Conservation (phyloP, 2,888 invertebrate genomes). For the Bellardia pandia region DNA sequence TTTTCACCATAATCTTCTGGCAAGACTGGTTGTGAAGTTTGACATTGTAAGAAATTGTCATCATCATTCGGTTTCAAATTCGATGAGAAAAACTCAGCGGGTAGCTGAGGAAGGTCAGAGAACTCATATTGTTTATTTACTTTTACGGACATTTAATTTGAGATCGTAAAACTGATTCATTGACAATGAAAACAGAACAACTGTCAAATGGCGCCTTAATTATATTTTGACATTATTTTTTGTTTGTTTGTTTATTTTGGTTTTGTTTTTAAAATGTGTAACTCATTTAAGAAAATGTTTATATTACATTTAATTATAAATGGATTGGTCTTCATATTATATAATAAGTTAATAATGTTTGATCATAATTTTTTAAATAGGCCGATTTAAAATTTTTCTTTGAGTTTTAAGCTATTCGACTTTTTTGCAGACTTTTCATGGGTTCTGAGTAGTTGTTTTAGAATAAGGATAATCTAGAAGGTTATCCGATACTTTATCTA, state of each 20-base stretch:
- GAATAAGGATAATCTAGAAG: too few relatives aligned
- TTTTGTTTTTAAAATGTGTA: conserved; percentile 3
- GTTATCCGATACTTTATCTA: too few relatives aligned
- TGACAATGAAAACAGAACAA: conserved; percentile 51
- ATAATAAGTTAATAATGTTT: too few relatives aligned
- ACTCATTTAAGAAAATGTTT: not conserved
- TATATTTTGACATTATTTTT: conserved; percentile 58
- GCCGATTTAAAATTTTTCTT: not conserved
- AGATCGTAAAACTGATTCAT: conserved; percentile 59
- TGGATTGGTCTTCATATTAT: too few relatives aligned
- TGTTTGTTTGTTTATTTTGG: not conserved
- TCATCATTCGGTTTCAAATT: conserved; percentile 32
- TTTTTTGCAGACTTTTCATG: too few relatives aligned
- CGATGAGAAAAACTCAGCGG: conserved; percentile 65
- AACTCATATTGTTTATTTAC: conserved; percentile 26
- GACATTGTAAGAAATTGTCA: conserved; percentile 68
- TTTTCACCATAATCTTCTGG: too few relatives aligned
- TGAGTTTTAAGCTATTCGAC: too few relatives aligned
- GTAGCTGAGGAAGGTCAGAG: conserved; percentile 48
- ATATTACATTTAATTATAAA: not conserved
- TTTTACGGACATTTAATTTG: conserved; percentile 13
- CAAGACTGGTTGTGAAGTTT: conserved; percentile 27
- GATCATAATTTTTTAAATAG: not conserved
- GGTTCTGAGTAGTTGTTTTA: too few relatives aligned
- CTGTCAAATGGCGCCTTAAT: conserved; percentile 68